These are phyloP conservation scores for Emmelina monodactyla DNA, from an alignment of 2,888 invertebrate genomes.

Conservation along the genomic window DNA sequence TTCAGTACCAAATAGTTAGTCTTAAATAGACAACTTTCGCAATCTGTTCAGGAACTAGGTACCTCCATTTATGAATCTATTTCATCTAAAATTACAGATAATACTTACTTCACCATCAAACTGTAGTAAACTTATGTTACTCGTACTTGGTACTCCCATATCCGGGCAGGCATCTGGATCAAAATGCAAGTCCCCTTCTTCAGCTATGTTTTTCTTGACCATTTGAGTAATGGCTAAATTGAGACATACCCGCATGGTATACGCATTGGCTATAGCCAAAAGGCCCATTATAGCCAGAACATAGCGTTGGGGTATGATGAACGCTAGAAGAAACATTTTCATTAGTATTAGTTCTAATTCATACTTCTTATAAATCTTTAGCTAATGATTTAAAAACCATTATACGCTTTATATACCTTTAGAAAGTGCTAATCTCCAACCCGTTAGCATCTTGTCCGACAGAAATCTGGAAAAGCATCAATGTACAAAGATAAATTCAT, in stretches of 20 bases:
- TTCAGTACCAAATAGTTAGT: too few species aligned
- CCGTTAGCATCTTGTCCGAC: slow-evolving; percentile 44
- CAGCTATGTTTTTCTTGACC: slow-evolving; percentile 41
- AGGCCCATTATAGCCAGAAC: slow-evolving; percentile 68
- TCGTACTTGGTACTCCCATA: too few species aligned
- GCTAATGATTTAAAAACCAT: too few species aligned
- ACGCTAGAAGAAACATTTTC: slow-evolving; percentile 48
- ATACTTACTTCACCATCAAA: too few species aligned
- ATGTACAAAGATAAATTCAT: too few species aligned
- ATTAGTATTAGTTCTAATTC: too few species aligned
- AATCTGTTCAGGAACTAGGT: too few species aligned
- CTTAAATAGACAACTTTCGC: too few species aligned
- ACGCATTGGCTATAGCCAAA: slow-evolving; percentile 75
- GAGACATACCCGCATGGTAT: slow-evolving; percentile 77
- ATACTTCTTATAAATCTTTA: too few species aligned
- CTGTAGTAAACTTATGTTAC: too few species aligned
- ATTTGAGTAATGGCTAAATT: slow-evolving; percentile 78
- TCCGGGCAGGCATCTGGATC: slow-evolving; percentile 42
- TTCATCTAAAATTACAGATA: too few species aligned
- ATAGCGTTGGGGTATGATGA: slow-evolving; percentile 73
- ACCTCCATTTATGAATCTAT: not conserved
- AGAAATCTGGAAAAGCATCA: too few species aligned
- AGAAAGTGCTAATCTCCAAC: slow-evolving; percentile 48
- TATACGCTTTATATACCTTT: slow-evolving; percentile 39
- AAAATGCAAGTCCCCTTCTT: slow-evolving; percentile 27